Evolutionary conservation across 37 sponge, comb jelly and placozoan species (phyloP), one percentile per base, ranked within the genome.

Genomic region (Beroe ovata): DNA sequence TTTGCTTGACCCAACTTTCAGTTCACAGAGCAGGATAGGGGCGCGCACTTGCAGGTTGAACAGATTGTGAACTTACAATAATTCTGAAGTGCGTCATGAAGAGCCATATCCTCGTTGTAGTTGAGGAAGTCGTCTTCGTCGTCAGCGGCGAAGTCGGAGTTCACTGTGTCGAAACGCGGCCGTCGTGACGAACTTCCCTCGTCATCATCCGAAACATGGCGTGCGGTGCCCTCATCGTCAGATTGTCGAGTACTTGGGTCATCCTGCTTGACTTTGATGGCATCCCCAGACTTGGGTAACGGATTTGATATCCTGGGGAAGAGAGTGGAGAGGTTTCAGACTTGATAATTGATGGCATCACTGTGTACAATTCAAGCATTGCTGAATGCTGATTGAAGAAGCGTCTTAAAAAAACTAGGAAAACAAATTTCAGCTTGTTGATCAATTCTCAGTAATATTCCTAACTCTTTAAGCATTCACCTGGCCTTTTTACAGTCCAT

Each of bases 121-220:
- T 77, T 77, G 54, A 77, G 33, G 28, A 32, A 77, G 1, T 77
- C 84, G 4, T 77, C 84, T 19, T 77, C 84, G 11, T 69, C 71
- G 22, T 77, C 84, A 8, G 69, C 69, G 0, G 69, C 69, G 69
- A 29, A 66, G 69, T 66, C 69, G 16, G 25, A 25, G 16, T 66
- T 30, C 1, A 66, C 69, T 11, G 54, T 47, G 54, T 47, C 54
- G 11, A 47, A 47, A 6, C 54, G 6, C 6, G 54, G 54, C n/a
- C n/a, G n/a, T 47, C 54, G 54, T 47, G 54, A 47, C 11, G 54
- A 16, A 11, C 6, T 11, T 16, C 11, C 11, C 11, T 47, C 54
- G 11, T 47, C 54, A 11, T 47, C 54, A 16, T 47, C 54, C 6
- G 54, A 47, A n/a, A n/a, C n/a, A n/a, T n/a, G n/a, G n/a, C n/a